Conservation (phyloP, 2,888 invertebrate species). For the Caenorhabditis angaria region DNA sequence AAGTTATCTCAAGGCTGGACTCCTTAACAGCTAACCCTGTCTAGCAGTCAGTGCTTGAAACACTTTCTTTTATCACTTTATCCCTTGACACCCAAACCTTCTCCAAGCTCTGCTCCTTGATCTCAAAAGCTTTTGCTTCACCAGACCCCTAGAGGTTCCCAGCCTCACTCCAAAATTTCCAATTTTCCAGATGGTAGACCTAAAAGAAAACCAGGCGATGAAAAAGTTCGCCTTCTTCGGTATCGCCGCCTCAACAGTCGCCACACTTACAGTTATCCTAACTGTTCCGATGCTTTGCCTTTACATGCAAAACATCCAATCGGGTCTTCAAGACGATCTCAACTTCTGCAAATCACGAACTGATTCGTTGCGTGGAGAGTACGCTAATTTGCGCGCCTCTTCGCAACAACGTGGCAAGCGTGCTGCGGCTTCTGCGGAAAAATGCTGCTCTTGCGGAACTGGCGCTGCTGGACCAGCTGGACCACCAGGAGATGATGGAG, state of each 20-base stretch:
- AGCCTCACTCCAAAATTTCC: not conserved
- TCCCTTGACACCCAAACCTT: too few species aligned
- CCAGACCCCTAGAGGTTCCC: too few species aligned
- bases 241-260: constrained; percentile 60
- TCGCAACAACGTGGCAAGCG: constrained; percentile 36
- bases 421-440: constrained; percentile 19
- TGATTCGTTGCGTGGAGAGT: constrained; percentile 63
- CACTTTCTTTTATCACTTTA: too few species aligned
- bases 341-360: constrained; percentile 68
- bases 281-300: constrained; percentile 69
- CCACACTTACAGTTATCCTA: constrained; percentile 67
- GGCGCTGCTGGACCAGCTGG: constrained; percentile 53
- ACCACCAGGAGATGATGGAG: constrained; percentile 47
- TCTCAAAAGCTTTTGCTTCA: too few species aligned
- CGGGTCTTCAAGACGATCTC: constrained; percentile 65
- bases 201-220: constrained; percentile 55
- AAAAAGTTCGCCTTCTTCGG: constrained; percentile 68
- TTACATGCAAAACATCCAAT: constrained; percentile 70
- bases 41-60: too few species aligned
- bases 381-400: constrained; percentile 43
- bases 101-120: too few species aligned
- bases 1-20: too few species aligned
- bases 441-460: constrained; percentile 59
- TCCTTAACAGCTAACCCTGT: too few species aligned
- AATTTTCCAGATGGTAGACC: constrained; percentile 34